phyloP scores from a whole-genome alignment of 1,140 invertebrate genomes.

The Drosophila nannoptera region DNA sequence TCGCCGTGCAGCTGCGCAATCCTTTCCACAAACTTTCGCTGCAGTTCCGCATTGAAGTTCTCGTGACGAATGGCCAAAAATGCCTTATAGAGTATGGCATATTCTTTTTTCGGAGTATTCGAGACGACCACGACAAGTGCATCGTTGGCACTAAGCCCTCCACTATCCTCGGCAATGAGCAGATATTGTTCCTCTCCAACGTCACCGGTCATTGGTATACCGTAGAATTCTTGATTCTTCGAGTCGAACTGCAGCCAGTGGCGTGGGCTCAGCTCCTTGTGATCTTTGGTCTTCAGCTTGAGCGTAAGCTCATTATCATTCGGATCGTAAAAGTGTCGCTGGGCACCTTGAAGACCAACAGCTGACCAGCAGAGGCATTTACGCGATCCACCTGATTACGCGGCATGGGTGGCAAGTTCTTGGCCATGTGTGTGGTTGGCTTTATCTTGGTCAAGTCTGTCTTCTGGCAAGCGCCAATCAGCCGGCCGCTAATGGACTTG shows the following conservation, averaged over 20 bases:
- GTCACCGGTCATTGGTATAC: conserved; percentile 86
- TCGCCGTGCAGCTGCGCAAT: conserved; percentile 88
- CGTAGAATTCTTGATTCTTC: conserved; percentile 94
- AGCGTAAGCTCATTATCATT: conserved; percentile 88
- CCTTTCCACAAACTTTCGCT: conserved; percentile 89
- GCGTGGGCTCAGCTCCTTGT: conserved; percentile 83
- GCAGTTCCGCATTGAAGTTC: conserved; percentile 85
- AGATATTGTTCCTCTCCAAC: conserved; percentile 87
- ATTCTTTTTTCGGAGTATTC: conserved; percentile 80
- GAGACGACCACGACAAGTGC: conserved; percentile 88
- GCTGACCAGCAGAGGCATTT: conserved; percentile 87
- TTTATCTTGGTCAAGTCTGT: conserved; percentile 76
- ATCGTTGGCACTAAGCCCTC: conserved; percentile 86
- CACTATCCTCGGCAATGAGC: conserved; percentile 84
- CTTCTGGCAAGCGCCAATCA: conserved; percentile 83
- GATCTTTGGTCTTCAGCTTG: conserved; percentile 86
- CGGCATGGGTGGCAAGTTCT: conserved; percentile 86
- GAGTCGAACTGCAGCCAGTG: conserved; percentile 94
- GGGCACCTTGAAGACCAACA: conserved; percentile 89
- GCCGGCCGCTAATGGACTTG: conserved; percentile 82
- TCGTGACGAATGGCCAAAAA: conserved; percentile 87
- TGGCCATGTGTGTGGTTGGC: conserved; percentile 81
- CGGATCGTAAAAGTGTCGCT: conserved; percentile 92
- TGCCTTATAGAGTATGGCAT: conserved; percentile 88
- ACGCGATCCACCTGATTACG: conserved; percentile 92